These are phyloP conservation scores for Toxonevra muliebris DNA, from an alignment of 2,888 invertebrate genomes.

Conservation along the genomic window DNA sequence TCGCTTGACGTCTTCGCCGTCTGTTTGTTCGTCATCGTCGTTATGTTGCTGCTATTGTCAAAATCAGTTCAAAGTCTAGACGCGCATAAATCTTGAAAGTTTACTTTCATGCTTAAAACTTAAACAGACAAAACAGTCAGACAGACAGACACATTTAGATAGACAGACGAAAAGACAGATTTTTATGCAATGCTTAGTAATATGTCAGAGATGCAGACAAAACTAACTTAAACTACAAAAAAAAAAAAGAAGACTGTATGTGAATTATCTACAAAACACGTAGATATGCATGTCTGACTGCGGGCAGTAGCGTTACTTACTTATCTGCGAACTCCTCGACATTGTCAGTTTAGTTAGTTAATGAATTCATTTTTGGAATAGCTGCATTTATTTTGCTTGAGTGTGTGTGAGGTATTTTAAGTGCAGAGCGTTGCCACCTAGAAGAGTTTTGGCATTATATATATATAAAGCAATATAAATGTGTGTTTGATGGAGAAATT, in stretches of 20 bases:
- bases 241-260: background rate
- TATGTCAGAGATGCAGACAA: background rate
- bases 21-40: background rate
- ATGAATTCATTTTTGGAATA: background rate
- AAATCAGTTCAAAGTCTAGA: conserved; percentile 27
- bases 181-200: too few relatives aligned
- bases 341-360: too few relatives aligned
- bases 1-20: background rate
- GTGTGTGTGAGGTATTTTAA: too few relatives aligned
- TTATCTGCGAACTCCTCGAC: too few relatives aligned
- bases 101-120: background rate
- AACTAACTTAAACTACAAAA: background rate
- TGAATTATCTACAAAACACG: too few relatives aligned
- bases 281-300: background rate
- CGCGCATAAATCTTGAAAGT: conserved; percentile 18
- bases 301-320: background rate
- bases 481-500: too few relatives aligned
- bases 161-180: too few relatives aligned
- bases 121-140: background rate
- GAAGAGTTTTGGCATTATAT: too few relatives aligned
- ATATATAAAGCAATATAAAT: too few relatives aligned
- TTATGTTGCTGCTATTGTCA: conserved; percentile 14
- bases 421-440: too few relatives aligned
- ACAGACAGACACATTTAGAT: conserved; percentile 1
- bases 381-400: too few relatives aligned